Evolutionary conservation across 2,888 invertebrate species (phyloP).

Genomic region (Agrilus biguttatus): DNA sequence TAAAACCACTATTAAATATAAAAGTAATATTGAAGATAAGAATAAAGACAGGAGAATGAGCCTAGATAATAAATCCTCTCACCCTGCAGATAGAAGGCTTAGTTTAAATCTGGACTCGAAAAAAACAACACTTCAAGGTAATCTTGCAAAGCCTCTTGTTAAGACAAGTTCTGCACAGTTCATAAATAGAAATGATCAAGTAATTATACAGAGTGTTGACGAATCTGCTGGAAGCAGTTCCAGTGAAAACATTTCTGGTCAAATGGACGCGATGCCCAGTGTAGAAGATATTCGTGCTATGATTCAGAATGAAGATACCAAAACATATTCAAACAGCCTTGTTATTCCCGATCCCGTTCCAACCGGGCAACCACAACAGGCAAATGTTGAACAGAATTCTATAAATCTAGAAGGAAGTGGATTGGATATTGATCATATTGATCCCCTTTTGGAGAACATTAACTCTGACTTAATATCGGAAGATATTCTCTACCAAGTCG

Average conservation of each 20-base stretch:
- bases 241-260: slow-evolving; percentile 9
- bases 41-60: slow-evolving; percentile 8
- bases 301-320: slow-evolving; percentile 24
- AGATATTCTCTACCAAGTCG: slow-evolving; percentile 59
- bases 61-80: slow-evolving; percentile 12
- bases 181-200: slow-evolving; percentile 3
- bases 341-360: slow-evolving; percentile 12
- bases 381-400: slow-evolving; percentile 16
- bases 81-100: neutral
- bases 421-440: slow-evolving; percentile 42
- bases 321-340: slow-evolving; percentile 19
- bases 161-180: too few species aligned
- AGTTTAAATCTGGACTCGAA: neutral
- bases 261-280: slow-evolving; percentile 16
- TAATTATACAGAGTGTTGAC: slow-evolving; percentile 8
- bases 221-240: slow-evolving; percentile 9
- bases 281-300: slow-evolving; percentile 25
- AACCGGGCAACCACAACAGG: slow-evolving; percentile 4
- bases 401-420: slow-evolving; percentile 39
- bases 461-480: slow-evolving; percentile 55
- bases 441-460: slow-evolving; percentile 41
- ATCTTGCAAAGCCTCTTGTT: neutral
- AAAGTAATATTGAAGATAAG: slow-evolving; percentile 8
- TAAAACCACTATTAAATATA: neutral
- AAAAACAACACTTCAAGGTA: neutral